Evolutionary conservation across 1,140 invertebrate genomes (phyloP).

Genomic region (Scaptomyza pallida): DNA sequence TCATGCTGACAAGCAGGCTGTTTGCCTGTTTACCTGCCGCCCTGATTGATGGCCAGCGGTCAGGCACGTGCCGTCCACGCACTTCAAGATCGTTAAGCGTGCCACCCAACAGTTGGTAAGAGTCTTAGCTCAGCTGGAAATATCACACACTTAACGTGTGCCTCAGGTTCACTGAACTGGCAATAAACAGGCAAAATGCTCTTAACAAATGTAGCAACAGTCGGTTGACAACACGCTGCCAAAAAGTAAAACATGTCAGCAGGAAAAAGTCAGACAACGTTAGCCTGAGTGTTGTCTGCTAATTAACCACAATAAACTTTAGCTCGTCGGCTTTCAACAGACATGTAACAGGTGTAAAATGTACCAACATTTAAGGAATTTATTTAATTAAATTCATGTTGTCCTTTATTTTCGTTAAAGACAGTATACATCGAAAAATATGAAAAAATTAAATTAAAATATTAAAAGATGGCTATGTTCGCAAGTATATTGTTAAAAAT

Average conservation of each 20-base stretch:
- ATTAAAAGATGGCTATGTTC: no score
- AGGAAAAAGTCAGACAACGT: slow-evolving; percentile 8
- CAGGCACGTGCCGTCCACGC: slow-evolving; percentile 39
- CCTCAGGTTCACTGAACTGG: slow-evolving; percentile 64
- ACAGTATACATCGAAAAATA: no score
- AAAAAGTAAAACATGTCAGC: slow-evolving; percentile 12
- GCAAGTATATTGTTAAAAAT: no score
- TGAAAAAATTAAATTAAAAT: no score
- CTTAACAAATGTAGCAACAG: slow-evolving; percentile 13
- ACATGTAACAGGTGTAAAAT: slow-evolving; percentile 56
- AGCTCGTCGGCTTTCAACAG: background rate
- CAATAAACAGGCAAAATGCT: slow-evolving; percentile 39
- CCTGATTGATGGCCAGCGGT: slow-evolving; percentile 70
- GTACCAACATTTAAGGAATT: background rate
- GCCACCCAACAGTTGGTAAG: slow-evolving; percentile 47
- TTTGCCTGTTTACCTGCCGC: slow-evolving; percentile 51
- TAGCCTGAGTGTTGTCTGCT: slow-evolving; percentile 35
- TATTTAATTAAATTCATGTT: background rate
- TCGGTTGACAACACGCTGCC: slow-evolving; percentile 24
- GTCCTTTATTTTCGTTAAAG: no score
- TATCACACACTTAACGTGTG: background rate
- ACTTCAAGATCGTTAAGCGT: slow-evolving; percentile 61
- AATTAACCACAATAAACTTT: slow-evolving; percentile 58
- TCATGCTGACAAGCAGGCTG: slow-evolving; percentile 29
- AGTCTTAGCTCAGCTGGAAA: slow-evolving; percentile 35